Percentiles rank a stretch among this genome's conserved stretches.
Evolutionary conservation across 1,140 invertebrate species (phyloP).

Genomic region (Melanaphis sacchari): DNA sequence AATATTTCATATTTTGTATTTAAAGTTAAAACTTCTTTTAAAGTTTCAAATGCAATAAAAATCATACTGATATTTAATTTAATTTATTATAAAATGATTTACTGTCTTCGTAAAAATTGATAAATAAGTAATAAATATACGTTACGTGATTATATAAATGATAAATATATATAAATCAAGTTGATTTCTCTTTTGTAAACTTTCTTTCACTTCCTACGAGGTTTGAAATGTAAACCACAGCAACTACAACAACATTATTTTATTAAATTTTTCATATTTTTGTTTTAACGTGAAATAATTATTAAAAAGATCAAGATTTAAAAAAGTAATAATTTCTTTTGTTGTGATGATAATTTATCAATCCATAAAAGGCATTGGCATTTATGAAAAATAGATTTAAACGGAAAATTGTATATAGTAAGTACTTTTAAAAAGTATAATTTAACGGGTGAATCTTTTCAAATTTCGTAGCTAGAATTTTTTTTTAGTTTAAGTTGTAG

Average conservation of each 20-base stretch:
- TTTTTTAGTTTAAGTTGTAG: neutral
- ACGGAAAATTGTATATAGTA: neutral
- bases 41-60: neutral
- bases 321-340: neutral
- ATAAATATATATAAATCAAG: neutral
- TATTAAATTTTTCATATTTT: neutral
- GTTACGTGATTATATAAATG: neutral
- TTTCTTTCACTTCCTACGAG: neutral
- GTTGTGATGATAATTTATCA: neutral
- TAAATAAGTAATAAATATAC: neutral
- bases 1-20: neutral
- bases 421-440: neutral
- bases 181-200: neutral
- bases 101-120: too few relatives aligned
- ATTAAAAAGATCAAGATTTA: neutral
- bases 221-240: neutral
- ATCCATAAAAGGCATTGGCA: neutral
- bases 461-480: neutral
- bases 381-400: slow-evolving; percentile 6
- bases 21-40: neutral
- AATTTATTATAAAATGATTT: neutral
- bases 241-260: neutral
- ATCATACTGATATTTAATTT: neutral
- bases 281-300: neutral
- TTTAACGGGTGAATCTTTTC: neutral